Evolutionary conservation across 2,113 vertebrate species (phyloP).

Genomic region (Serinus canaria): DNA sequence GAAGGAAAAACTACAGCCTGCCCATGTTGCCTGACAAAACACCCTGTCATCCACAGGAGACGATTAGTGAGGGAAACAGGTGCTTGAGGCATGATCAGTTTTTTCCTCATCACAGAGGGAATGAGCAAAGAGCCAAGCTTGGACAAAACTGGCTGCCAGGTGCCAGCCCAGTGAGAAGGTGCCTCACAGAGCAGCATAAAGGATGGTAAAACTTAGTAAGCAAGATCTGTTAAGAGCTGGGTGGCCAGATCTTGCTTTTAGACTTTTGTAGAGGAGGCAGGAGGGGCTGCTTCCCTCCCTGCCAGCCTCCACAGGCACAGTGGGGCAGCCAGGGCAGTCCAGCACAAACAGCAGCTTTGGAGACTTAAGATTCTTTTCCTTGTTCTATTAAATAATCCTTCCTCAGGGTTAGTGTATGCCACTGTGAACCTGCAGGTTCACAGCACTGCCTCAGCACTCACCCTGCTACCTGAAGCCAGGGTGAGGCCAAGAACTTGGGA

Average conservation of each 20-base stretch:
- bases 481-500: background rate
- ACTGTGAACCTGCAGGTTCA: background rate
- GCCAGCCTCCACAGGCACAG: background rate
- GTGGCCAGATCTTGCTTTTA: background rate
- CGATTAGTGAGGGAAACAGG: background rate
- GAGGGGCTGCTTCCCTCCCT: background rate
- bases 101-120: background rate
- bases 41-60: background rate
- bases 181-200: background rate
- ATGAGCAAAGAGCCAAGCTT: background rate
- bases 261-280: background rate
- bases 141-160: background rate
- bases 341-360: background rate
- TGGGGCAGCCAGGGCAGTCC: rapidly evolving
- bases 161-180: rapidly evolving
- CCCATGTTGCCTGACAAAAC: background rate
- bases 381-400: background rate
- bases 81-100: background rate
- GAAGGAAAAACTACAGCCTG: background rate
- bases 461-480: background rate
- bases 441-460: background rate
- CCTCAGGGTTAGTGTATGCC: background rate
- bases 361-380: background rate
- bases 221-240: background rate
- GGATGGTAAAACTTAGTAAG: background rate